Base-by-base conservation (phyloP, 2,113 vertebrate genomes). In the Leptobrachium leishanense region DNA sequence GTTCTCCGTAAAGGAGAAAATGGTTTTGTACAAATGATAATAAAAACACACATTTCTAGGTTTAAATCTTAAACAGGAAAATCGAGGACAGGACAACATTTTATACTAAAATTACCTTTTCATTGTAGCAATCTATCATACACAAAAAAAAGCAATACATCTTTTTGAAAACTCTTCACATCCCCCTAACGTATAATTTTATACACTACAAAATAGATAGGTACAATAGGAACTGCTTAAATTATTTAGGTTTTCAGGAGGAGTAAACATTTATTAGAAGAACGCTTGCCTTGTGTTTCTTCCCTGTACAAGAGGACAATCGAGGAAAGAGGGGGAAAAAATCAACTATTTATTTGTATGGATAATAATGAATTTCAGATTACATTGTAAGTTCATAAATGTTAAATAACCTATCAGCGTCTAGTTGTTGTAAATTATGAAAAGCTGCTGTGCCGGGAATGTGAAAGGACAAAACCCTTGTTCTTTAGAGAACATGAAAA, bases 321-420 rank as follows among this genome's bases (percentile, higher is more conserved):
- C 78, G 0, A 59, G 57, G 63, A 68, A 94, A 90, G 92, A 92
- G 95, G 96, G 98, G 10, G 13, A 15, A 98, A 97, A 98, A 97
- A 98, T 96, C 96, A 96, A 94, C 97, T 97, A 97, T 97, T 96
- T 97, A 97, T 99, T 99, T 98, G 94, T 98, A 95, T 95, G 95
- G 95, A 95, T 98, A 98, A 99, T 98, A 96, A 98, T 94, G 93
- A 92, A 93, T 87, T 96, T 98, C 95, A 95, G 95, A 90, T 97
- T 96, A 96, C 96, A 98, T 97, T 93, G 95, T 94, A 95, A 95
- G 95, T 97, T 99, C 97, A 99, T 99, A 97, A 99, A 99, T 99
- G 97, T 98, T 99, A 97, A 99, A 98, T 98, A 96, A 97, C 96
- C 96, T 95, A 98, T 98, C 96, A 97, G 95, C 94, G 94, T 96